phyloP scores from a whole-genome alignment of 2,113 vertebrate species.

The Campylomormyrus numenius region DNA sequence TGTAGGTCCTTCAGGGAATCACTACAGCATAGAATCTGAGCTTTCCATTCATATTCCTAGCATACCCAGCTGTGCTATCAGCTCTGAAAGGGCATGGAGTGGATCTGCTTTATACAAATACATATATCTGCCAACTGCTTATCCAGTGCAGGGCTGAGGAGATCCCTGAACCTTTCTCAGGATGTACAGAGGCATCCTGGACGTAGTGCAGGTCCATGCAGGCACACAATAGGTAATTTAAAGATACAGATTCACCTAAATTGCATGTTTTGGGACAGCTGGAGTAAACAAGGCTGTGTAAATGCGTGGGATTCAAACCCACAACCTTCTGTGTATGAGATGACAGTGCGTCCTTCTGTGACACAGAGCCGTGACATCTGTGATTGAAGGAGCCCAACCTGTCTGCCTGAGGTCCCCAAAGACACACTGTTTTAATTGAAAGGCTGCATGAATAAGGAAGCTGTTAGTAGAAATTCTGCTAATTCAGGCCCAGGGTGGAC shows the following conservation, averaged over 20 bases:
- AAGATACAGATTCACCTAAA: neutral
- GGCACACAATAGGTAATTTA: neutral
- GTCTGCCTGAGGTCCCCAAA: neutral
- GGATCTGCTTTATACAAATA: neutral
- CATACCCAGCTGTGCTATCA: neutral
- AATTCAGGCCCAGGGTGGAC: neutral
- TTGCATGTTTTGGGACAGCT: neutral
- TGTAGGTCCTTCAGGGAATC: neutral
- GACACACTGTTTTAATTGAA: neutral
- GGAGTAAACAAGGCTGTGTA: neutral
- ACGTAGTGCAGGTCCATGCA: neutral
- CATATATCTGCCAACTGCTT: neutral
- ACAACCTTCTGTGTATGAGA: neutral
- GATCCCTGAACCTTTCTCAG: neutral
- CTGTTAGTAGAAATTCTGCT: neutral
- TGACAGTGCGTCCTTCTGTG: neutral
- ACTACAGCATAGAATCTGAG: neutral
- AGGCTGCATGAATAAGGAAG: neutral
- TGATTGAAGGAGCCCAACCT: neutral
- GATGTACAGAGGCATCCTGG: neutral
- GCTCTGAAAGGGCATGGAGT: neutral
- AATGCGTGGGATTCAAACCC: neutral
- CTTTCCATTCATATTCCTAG: neutral
- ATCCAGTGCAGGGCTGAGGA: neutral
- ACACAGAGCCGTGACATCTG: neutral